Conservation (phyloP, 2,888 invertebrate species). For the Pollenia griseotomentosa region DNA sequence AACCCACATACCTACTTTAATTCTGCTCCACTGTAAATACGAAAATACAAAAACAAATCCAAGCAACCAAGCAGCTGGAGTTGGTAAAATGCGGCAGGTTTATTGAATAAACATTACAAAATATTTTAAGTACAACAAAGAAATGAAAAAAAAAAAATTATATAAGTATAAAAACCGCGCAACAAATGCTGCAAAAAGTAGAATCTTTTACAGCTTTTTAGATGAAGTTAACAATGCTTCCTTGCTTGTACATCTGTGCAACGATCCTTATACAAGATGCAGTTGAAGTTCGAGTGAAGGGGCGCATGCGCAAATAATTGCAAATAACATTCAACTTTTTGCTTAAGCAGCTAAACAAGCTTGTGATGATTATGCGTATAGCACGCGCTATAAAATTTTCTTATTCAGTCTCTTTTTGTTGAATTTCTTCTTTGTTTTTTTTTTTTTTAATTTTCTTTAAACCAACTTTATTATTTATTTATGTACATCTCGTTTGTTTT, state of each 20-base stretch:
- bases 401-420: conserved; percentile 27
- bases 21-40: too few relatives aligned
- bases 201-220: conserved; percentile 55
- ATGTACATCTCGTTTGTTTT: conserved; percentile 29
- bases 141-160: not conserved
- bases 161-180: conserved; percentile 27
- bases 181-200: conserved; percentile 39
- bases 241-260: conserved; percentile 62
- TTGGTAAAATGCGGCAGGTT: conserved; percentile 76
- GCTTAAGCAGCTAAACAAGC: conserved; percentile 47
- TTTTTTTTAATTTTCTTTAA: conserved; percentile 22
- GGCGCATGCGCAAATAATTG: conserved; percentile 73
- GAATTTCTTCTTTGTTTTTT: conserved; percentile 12
- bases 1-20: too few relatives aligned
- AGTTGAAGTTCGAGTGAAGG: conserved; percentile 58
- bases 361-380: conserved; percentile 68
- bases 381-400: conserved; percentile 74
- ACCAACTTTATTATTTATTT: conserved; percentile 47
- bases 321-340: conserved; percentile 49
- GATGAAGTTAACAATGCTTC: conserved; percentile 44
- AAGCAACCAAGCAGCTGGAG: conserved; percentile 65
- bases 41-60: conserved; percentile 9
- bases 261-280: conserved; percentile 32
- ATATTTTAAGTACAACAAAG: conserved; percentile 61
- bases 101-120: conserved; percentile 83